These are phyloP conservation scores for Myopa testacea DNA, from an alignment of 2,888 invertebrate genomes.

Conservation along the genomic window DNA sequence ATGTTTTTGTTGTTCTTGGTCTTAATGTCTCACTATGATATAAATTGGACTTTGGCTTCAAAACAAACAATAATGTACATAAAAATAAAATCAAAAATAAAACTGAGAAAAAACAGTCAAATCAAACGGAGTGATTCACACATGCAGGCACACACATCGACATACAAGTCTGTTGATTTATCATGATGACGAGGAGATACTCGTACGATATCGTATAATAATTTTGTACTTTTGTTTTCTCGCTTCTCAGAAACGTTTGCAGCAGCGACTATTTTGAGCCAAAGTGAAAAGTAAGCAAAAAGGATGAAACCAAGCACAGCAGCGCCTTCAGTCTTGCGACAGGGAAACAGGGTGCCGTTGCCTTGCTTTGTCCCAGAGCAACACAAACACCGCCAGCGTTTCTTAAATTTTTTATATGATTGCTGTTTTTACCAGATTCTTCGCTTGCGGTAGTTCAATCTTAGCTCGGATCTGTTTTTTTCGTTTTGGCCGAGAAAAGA, in stretches of 20 bases:
- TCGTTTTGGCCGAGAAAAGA: not conserved
- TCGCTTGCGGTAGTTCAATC: not conserved
- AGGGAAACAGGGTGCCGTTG: constrained; percentile 13
- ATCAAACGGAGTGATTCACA: constrained; percentile 34
- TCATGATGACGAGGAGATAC: not conserved
- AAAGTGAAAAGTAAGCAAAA: not conserved
- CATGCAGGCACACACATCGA: not conserved
- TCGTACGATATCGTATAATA: too few species aligned
- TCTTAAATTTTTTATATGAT: constrained; percentile 18
- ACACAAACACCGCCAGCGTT: constrained; percentile 13
- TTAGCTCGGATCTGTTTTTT: not conserved
- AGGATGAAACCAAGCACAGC: not conserved
- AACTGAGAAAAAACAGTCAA: constrained; percentile 13
- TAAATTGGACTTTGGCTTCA: constrained; percentile 36
- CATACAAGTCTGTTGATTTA: not conserved
- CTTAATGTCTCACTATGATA: constrained; percentile 8
- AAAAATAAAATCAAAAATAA: not conserved
- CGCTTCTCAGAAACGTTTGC: constrained; percentile 25
- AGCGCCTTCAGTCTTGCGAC: not conserved
- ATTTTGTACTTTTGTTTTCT: not conserved
- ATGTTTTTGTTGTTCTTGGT: not conserved
- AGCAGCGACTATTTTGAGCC: constrained; percentile 2
- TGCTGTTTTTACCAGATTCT: not conserved
- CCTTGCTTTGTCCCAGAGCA: not conserved
- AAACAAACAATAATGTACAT: not conserved